These are phyloP conservation scores for Opisthocomus hoazin DNA, from an alignment of 2,113 vertebrate species.

Conservation along the genomic window DNA sequence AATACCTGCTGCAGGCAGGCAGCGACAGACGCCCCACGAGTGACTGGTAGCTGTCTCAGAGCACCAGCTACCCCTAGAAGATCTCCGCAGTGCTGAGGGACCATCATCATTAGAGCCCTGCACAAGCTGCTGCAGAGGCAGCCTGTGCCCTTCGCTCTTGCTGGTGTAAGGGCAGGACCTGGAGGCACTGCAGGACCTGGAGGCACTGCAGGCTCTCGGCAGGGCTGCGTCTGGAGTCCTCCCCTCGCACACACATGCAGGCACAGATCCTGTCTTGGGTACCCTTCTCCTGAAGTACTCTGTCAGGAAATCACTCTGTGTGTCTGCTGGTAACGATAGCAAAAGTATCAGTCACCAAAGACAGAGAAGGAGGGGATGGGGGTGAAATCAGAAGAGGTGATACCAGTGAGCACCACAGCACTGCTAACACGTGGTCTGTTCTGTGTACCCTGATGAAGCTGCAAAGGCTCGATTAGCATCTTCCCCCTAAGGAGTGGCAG, in stretches of 20 bases:
- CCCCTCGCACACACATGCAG: accelerated
- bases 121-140: background rate
- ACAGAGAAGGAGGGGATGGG: background rate
- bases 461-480: background rate
- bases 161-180: background rate
- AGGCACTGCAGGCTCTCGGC: background rate
- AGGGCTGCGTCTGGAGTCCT: background rate
- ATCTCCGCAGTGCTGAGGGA: background rate
- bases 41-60: background rate
- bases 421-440: background rate
- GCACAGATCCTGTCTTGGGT: background rate
- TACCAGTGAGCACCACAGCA: background rate
- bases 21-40: too few species aligned
- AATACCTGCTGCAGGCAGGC: background rate
- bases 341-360: background rate
- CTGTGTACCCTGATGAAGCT: background rate
- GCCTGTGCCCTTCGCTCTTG: background rate
- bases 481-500: background rate
- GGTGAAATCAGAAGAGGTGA: background rate
- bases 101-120: background rate
- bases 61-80: too few species aligned
- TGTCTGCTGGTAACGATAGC: background rate
- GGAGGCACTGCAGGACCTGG: background rate
- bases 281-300: background rate
- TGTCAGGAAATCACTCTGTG: too few species aligned